These are phyloP conservation scores for Timema cristinae DNA, from an alignment of 2,888 invertebrate genomes.

Conservation along the genomic window DNA sequence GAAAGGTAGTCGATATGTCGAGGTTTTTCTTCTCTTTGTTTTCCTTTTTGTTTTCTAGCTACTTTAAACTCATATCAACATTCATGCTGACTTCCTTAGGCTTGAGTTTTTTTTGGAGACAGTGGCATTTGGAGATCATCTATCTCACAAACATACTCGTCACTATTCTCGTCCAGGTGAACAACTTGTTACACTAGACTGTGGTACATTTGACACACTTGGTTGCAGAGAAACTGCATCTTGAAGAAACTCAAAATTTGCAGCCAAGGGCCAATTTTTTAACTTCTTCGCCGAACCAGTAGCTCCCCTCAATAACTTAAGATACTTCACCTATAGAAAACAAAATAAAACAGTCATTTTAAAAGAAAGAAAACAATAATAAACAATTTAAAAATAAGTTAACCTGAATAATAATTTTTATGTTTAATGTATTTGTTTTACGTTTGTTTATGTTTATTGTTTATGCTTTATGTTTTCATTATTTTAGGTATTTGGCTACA, in stretches of 20 bases:
- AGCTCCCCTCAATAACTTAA: background rate
- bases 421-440: background rate
- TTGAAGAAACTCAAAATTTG: background rate
- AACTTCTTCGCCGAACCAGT: background rate
- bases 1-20: too few relatives aligned
- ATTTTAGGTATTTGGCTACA: conserved; percentile 38
- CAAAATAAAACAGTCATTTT: background rate
- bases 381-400: background rate
- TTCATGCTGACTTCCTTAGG: too few relatives aligned
- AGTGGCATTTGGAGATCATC: too few relatives aligned
- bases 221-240: background rate
- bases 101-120: too few relatives aligned
- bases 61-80: too few relatives aligned
- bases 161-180: too few relatives aligned
- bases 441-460: too few relatives aligned
- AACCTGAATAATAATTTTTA: background rate
- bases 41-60: too few relatives aligned
- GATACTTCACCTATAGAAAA: background rate
- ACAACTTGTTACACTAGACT: too few relatives aligned
- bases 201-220: background rate
- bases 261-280: background rate
- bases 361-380: background rate
- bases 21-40: too few relatives aligned
- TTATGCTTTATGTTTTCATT: background rate
- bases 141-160: too few relatives aligned